A percentile compares a stretch with the other conserved stretches of the same genome.
phyloP scores from a whole-genome alignment of 2,113 vertebrate genomes.

The Prolemur simus region DNA sequence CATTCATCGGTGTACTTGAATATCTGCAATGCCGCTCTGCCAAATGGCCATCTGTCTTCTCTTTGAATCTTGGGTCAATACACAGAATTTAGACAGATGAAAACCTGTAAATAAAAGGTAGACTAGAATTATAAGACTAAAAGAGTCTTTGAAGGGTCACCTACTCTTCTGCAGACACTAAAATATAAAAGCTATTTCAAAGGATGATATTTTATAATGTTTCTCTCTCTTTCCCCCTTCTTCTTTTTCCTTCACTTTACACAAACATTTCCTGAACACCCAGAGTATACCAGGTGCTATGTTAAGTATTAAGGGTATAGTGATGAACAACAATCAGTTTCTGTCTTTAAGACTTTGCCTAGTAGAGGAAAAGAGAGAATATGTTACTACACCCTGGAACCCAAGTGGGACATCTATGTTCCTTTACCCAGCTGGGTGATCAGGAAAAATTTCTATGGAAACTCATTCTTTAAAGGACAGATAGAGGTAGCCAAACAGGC shows the following conservation, averaged over 20 bases:
- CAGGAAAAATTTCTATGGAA: background rate
- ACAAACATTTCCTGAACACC: background rate
- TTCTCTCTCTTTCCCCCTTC: background rate
- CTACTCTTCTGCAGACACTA: slow-evolving; percentile 13
- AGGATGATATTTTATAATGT: background rate
- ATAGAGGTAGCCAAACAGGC: background rate
- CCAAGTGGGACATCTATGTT: background rate
- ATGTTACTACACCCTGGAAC: background rate
- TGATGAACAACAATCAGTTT: background rate
- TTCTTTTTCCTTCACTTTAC: background rate
- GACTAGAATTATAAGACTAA: background rate
- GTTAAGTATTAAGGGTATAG: background rate
- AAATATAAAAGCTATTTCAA: background rate
- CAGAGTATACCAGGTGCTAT: background rate
- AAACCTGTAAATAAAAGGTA: slow-evolving; percentile 21
- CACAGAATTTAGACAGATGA: background rate
- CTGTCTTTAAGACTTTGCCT: background rate
- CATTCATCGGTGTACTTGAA: background rate
- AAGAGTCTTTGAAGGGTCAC: slow-evolving; percentile 27
- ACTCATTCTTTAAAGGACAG: slow-evolving; percentile 25
- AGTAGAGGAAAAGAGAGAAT: background rate
- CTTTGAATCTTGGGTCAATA: slow-evolving; percentile 21
- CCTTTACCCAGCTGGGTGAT: background rate
- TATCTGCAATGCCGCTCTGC: background rate
- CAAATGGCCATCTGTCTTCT: slow-evolving; percentile 17